Evolutionary conservation across 2,797 vertebrate genomes (phyloP), one percentile per base, ranked within the genome.

Genomic region (Emydoidea blandingii): DNA sequence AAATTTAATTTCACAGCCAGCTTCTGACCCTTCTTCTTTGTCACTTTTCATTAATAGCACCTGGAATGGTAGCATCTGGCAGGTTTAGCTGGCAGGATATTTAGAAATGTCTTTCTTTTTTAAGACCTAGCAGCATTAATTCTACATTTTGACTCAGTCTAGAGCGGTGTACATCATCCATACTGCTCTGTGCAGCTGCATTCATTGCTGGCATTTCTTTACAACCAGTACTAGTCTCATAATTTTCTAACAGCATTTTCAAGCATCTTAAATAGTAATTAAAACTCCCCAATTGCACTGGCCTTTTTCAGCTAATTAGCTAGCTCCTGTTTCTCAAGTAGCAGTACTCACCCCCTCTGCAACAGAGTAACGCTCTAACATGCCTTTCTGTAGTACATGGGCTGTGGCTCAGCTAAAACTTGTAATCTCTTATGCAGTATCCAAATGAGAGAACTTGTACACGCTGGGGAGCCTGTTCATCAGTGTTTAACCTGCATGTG

Each of bases 401-500:
- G 6, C 78, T 74, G 86, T 83, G 91, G 74, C 83, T 96, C 93
- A 93, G 93, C 94, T 93, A 83, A 84, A 96, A 96, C 92, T 89
- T 93, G 72, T 89, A 87, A 81, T 79, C 47, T 68, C 92, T 96
- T 93, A 93, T 37, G 79, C 50, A 54, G 81, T 44, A 94, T 56
- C 74, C 65, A 92, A 93, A 86, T 87, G 91, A 93, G 87, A 92
- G 59, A 95, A 85, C 47, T 85, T 59, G 29, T 86, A 93, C 89
- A 83, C 93, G 94, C 82, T 78, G 92, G 94, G 96, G 78, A 93
- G 83, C 87, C 91, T 90, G 56, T 93, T 97, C 86, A 96, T 97
- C 93, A 95, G 92, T 92, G 92, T 80, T 96, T 92, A 94, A 97
- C 88, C 89, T 57, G 72, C 62, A 89, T 86, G n/a, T 96, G 95